Evolutionary conservation across 2,797 vertebrate species (phyloP).

Genomic region (Lacerta bilineata): DNA sequence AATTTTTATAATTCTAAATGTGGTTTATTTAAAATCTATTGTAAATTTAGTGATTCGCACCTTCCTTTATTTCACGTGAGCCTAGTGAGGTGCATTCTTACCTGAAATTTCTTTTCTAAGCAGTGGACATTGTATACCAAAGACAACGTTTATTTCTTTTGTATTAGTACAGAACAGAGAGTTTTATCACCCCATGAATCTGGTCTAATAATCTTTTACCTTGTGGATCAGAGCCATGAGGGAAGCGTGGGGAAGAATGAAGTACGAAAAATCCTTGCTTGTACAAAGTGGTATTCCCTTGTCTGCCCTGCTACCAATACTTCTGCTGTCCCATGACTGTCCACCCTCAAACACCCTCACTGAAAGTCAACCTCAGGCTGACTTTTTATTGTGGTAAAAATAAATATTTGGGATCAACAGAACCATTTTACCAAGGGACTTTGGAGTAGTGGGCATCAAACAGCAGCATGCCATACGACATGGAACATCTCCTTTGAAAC

Average conservation of each 20-base stretch:
- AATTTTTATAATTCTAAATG: slow-evolving; percentile 82
- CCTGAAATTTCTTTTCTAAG: slow-evolving; percentile 70
- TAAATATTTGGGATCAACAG: not conserved
- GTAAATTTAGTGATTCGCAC: slow-evolving; percentile 85
- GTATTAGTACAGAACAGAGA: slow-evolving; percentile 65
- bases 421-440: not conserved
- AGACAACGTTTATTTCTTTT: slow-evolving; percentile 80
- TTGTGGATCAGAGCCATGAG: slow-evolving; percentile 34
- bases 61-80: slow-evolving; percentile 79
- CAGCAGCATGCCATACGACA: not conserved
- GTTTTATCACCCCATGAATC: slow-evolving; percentile 65
- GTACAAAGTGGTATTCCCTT: not conserved
- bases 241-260: not conserved
- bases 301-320: not conserved
- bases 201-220: slow-evolving; percentile 57
- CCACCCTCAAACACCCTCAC: not conserved
- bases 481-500: not conserved
- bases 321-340: not conserved
- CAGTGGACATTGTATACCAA: slow-evolving; percentile 88
- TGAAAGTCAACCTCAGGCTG: too few species aligned
- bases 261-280: not conserved
- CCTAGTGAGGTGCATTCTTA: slow-evolving; percentile 77
- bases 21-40: slow-evolving; percentile 86
- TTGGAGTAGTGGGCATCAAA: not conserved
- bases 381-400: not conserved